phyloP scores from a whole-genome alignment of 2,888 invertebrate species.

The Acronicta leporina region DNA sequence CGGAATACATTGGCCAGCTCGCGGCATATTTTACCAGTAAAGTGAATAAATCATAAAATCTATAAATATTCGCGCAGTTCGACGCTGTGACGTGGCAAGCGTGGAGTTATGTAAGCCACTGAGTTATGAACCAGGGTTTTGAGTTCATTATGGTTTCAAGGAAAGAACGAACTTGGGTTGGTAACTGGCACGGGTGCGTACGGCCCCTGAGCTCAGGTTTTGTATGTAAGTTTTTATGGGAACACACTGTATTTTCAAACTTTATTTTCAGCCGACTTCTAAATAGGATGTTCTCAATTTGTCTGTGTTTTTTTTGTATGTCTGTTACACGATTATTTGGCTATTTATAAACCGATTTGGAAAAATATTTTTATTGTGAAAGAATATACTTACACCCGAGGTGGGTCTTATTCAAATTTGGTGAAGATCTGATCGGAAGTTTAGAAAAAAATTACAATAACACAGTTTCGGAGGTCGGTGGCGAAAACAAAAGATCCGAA shows the following conservation, averaged over 20 bases:
- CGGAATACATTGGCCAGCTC: constrained; percentile 15
- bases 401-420: too few species aligned
- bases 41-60: constrained; percentile 47
- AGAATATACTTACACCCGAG: too few species aligned
- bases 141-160: constrained; percentile 13
- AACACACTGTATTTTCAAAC: not conserved
- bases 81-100: constrained; percentile 15
- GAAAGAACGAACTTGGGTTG: not conserved
- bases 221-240: not conserved
- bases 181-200: constrained; percentile 18
- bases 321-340: too few species aligned
- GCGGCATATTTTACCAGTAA: constrained; percentile 36
- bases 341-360: too few species aligned
- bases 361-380: too few species aligned
- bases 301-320: too few species aligned
- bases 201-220: not conserved
- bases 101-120: constrained; percentile 22
- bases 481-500: too few species aligned
- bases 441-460: too few species aligned
- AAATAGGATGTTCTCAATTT: too few species aligned
- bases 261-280: too few species aligned
- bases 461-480: too few species aligned
- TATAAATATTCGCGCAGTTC: constrained; percentile 44
- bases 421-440: too few species aligned
- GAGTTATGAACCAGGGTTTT: constrained; percentile 12